Percentiles rank a stretch among this genome's conserved stretches.
These are phyloP conservation scores for Cephalotes varians DNA, from an alignment of 2,888 invertebrate genomes.

Conservation along the genomic window DNA sequence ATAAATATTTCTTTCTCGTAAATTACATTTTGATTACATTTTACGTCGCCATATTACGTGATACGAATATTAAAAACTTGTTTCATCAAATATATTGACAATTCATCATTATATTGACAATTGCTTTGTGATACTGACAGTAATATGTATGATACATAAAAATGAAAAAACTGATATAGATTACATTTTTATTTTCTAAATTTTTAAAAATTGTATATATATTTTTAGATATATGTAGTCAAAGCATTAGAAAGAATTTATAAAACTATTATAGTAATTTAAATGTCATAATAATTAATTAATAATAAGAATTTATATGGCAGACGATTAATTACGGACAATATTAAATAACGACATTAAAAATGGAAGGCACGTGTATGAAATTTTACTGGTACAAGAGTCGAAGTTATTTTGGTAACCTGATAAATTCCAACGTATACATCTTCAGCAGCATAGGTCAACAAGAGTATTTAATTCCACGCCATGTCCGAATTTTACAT, in stretches of 20 bases:
- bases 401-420: conserved; percentile 4
- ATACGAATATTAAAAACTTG: background rate
- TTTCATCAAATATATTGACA: background rate
- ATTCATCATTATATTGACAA: background rate
- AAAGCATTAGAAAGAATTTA: background rate
- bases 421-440: background rate
- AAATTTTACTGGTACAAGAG: conserved; percentile 3
- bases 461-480: conserved; percentile 34
- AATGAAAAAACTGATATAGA: background rate
- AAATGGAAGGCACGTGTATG: background rate
- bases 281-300: background rate
- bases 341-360: conserved; percentile 4
- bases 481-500: conserved; percentile 30
- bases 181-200: background rate
- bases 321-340: background rate
- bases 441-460: background rate
- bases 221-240: background rate
- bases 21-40: background rate
- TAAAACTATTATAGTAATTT: background rate
- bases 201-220: background rate
- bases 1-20: background rate
- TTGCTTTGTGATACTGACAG: background rate
- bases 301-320: background rate
- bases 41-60: background rate
- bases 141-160: background rate